Evolutionary conservation across 2,113 vertebrate species (phyloP).

Genomic region (Gobiocypris rarus): DNA sequence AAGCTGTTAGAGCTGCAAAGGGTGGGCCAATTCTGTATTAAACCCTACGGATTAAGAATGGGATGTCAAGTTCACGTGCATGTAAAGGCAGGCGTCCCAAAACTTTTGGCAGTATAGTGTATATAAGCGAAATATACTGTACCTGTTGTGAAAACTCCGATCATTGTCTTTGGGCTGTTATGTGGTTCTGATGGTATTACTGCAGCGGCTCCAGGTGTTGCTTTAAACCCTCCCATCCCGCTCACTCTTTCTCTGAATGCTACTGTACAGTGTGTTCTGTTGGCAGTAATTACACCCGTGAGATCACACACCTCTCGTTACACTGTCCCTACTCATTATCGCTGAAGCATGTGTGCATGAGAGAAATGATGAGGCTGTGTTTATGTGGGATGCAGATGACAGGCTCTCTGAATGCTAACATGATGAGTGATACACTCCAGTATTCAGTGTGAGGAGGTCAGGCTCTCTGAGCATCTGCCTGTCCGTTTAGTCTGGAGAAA

Average conservation of each 20-base stretch:
- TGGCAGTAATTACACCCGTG: constrained; percentile 31
- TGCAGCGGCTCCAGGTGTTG: not conserved
- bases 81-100: no score
- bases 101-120: no score
- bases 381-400: constrained; percentile 45
- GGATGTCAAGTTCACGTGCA: no score
- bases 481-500: not conserved
- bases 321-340: constrained; percentile 49
- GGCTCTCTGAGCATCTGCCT: not conserved
- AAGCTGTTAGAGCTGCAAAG: no score
- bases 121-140: no score
- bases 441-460: constrained; percentile 15
- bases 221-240: not conserved
- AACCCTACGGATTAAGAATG: no score
- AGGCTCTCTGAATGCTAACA: constrained; percentile 31
- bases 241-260: not conserved
- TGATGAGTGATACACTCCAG: constrained; percentile 9
- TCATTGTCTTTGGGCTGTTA: not conserved
- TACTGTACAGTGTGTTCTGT: constrained; percentile 20
- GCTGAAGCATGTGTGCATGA: constrained; percentile 25
- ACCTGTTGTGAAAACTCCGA: no score
- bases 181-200: not conserved
- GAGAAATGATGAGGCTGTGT: constrained; percentile 24
- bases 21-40: no score
- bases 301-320: constrained; percentile 51